Evolutionary conservation across 2,797 vertebrate genomes (phyloP).

Genomic region (Myotis vivesi): DNA sequence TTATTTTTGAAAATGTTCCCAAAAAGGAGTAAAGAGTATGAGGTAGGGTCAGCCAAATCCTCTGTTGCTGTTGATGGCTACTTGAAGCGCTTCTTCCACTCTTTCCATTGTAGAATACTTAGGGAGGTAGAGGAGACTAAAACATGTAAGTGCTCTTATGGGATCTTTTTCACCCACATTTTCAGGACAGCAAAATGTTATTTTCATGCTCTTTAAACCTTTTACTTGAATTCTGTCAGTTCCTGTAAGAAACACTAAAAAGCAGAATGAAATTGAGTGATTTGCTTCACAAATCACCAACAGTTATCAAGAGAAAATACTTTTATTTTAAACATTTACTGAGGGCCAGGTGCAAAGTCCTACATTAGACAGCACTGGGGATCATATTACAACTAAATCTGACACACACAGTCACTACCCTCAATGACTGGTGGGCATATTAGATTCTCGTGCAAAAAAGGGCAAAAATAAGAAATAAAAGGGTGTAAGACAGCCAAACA

Average conservation of each 20-base stretch:
- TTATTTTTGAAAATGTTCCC: constrained; percentile 48
- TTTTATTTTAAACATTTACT: not conserved
- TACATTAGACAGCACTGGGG: not conserved
- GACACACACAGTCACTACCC: not conserved
- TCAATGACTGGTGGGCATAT: not conserved
- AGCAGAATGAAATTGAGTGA: not conserved
- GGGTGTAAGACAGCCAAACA: not conserved
- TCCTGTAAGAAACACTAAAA: constrained; percentile 89
- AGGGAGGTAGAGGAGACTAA: constrained; percentile 80
- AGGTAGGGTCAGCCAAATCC: constrained; percentile 79
- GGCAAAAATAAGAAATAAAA: not conserved
- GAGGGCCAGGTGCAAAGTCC: not conserved
- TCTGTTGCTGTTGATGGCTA: constrained; percentile 83
- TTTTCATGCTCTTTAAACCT: constrained; percentile 80
- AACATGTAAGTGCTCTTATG: constrained; percentile 85
- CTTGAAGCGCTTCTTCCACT: constrained; percentile 82
- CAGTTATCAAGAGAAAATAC: not conserved
- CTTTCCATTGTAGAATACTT: constrained; percentile 81
- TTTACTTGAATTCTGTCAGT: constrained; percentile 83
- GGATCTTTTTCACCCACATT: constrained; percentile 79
- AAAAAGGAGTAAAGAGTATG: not conserved
- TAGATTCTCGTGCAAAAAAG: constrained; percentile 5
- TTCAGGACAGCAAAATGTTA: constrained; percentile 80
- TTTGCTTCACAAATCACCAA: not conserved
- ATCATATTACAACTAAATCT: not conserved